Evolutionary conservation across 2,797 vertebrate genomes (phyloP).

Genomic region (Labeo calbasu): DNA sequence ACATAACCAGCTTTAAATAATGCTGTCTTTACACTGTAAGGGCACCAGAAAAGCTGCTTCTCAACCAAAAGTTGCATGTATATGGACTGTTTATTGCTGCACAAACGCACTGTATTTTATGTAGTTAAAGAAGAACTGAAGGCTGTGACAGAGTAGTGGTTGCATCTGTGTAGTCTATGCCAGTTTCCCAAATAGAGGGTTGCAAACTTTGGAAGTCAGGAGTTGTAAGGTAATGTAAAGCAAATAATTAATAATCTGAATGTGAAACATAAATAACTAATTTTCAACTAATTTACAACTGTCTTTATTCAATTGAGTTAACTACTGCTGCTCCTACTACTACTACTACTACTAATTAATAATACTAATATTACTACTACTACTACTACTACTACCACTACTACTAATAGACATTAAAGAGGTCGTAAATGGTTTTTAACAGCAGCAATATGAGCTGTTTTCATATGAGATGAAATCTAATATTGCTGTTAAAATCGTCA

Average conservation of each 20-base stretch:
- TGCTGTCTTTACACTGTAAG: not conserved
- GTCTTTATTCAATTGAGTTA: too few relatives aligned
- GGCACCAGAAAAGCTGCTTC: not conserved
- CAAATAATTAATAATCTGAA: too few relatives aligned
- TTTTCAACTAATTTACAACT: too few relatives aligned
- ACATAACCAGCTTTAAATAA: slow-evolving; percentile 24
- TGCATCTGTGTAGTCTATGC: not conserved
- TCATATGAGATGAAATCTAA: not conserved
- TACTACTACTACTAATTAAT: not conserved
- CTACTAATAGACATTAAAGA: not conserved
- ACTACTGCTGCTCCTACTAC: not conserved
- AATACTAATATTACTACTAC: not conserved
- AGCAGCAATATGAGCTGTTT: not conserved
- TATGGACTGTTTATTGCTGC: not conserved
- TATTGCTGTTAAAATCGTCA: not conserved
- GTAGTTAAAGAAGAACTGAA: not conserved
- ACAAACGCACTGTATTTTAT: not conserved
- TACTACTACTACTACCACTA: not conserved
- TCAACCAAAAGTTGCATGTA: not conserved
- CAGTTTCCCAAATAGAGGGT: not conserved
- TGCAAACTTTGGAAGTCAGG: too few relatives aligned
- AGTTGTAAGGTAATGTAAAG: too few relatives aligned
- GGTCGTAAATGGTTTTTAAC: not conserved
- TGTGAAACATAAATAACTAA: too few relatives aligned
- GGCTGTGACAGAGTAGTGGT: not conserved